Conservation (phyloP, 2,888 invertebrate genomes). For the Phengaris arion region DNA sequence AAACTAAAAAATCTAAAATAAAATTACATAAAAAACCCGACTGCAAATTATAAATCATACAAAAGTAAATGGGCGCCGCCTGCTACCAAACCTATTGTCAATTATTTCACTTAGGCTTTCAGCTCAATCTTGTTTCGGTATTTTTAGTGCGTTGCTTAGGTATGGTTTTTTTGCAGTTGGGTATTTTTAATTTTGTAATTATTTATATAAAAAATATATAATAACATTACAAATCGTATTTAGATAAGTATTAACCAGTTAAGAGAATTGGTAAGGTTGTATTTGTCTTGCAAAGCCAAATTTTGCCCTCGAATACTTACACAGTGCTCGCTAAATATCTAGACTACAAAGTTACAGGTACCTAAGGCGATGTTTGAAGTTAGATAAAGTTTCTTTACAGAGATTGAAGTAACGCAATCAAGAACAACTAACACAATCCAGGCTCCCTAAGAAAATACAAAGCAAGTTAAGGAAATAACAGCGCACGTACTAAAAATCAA, state of each 20-base stretch:
- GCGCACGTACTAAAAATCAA: constrained; percentile 36
- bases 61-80: no score
- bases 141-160: no score
- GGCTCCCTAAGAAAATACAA: constrained; percentile 29
- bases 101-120: no score
- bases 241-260: not conserved
- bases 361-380: constrained; percentile 20
- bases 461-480: constrained; percentile 33
- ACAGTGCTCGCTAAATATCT: constrained; percentile 6
- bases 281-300: constrained; percentile 7
- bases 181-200: no score
- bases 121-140: no score
- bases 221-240: no score
- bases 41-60: no score
- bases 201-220: no score
- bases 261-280: not conserved
- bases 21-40: no score
- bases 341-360: constrained; percentile 19
- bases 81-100: no score
- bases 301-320: not conserved
- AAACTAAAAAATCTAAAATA: no score
- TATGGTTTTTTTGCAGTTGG: no score
- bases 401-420: constrained; percentile 31
- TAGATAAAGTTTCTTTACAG: constrained; percentile 24
- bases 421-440: constrained; percentile 34